A percentile compares a stretch with the other conserved stretches of the same genome.
These are phyloP conservation scores for Zophobas atratus DNA, from an alignment of 1,140 invertebrate genomes.

Conservation along the genomic window DNA sequence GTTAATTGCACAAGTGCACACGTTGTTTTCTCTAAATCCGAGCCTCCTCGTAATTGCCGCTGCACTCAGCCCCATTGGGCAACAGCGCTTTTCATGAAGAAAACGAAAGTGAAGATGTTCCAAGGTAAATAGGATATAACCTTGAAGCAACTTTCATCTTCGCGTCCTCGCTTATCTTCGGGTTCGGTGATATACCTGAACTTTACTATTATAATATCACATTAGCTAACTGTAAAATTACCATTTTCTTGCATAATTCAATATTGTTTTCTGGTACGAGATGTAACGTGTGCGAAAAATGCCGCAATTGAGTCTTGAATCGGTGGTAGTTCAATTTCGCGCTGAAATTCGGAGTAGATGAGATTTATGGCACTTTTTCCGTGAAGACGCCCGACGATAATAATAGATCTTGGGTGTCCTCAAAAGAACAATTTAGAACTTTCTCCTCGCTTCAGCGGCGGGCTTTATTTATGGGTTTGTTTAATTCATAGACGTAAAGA, in stretches of 20 bases:
- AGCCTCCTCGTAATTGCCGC: not conserved
- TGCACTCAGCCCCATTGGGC: not conserved
- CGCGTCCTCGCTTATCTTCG: constrained; percentile 33
- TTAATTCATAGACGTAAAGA: not conserved
- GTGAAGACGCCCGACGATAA: constrained; percentile 1
- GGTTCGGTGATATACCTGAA: constrained; percentile 33
- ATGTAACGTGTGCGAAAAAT: too few species aligned
- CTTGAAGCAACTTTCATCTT: constrained; percentile 54
- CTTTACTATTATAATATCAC: constrained; percentile 36
- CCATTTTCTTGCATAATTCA: constrained; percentile 39
- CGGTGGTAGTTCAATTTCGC: too few species aligned
- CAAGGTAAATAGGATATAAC: constrained; percentile 57
- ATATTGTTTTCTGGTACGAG: constrained; percentile 7
- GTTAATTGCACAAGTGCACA: not conserved
- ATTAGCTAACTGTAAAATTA: constrained; percentile 41
- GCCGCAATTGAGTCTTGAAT: too few species aligned
- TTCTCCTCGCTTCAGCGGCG: not conserved
- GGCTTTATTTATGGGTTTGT: constrained; percentile 6
- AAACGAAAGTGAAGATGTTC: constrained; percentile 56
- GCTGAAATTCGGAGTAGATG: too few species aligned
- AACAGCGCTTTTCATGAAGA: constrained; percentile 15
- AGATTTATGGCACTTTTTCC: constrained; percentile 20
- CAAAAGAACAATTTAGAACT: constrained; percentile 24
- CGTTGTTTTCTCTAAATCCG: not conserved
- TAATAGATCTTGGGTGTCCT: constrained; percentile 3